phyloP scores from a whole-genome alignment of 2,888 invertebrate species.

The Chelonus formosanus region DNA sequence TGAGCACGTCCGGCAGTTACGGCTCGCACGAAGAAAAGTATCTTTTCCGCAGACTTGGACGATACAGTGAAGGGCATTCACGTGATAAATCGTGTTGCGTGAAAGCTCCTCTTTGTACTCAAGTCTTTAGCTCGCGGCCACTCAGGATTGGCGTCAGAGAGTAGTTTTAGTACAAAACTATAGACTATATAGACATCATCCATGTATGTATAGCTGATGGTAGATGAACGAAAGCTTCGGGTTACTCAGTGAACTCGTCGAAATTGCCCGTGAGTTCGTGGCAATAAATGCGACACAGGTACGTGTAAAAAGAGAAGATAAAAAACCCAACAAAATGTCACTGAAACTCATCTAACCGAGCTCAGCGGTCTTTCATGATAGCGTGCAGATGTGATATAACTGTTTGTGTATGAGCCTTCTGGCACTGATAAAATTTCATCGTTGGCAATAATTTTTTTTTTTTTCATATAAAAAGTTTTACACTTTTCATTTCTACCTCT shows the following conservation, averaged over 20 bases:
- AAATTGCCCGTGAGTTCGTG: slow-evolving; percentile 32
- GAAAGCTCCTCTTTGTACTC: slow-evolving; percentile 47
- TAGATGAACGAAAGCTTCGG: slow-evolving; percentile 2
- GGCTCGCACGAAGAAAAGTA: slow-evolving; percentile 30
- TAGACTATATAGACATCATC: neutral
- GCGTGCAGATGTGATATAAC: slow-evolving; percentile 24
- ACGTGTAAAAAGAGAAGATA: slow-evolving; percentile 19
- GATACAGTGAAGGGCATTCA: slow-evolving; percentile 31
- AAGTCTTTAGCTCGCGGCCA: slow-evolving; percentile 29
- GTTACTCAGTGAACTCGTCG: slow-evolving; percentile 22
- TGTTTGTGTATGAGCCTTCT: slow-evolving; percentile 31
- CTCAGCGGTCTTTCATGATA: slow-evolving; percentile 30
- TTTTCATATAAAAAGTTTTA: slow-evolving; percentile 13
- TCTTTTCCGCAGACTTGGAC: slow-evolving; percentile 29
- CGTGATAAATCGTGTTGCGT: slow-evolving; percentile 43
- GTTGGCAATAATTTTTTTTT: slow-evolving; percentile 15
- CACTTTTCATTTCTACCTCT: slow-evolving; percentile 1
- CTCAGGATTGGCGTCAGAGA: slow-evolving; percentile 19
- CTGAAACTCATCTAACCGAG: slow-evolving; percentile 33
- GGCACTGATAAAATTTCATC: slow-evolving; percentile 33
- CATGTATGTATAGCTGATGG: too few relatives aligned
- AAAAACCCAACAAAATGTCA: slow-evolving; percentile 28
- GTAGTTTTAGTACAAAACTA: neutral
- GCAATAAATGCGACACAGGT: slow-evolving; percentile 32
- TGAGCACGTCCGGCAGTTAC: slow-evolving; percentile 32